These are phyloP conservation scores for Neoitamus cyanurus DNA, from an alignment of 2,888 invertebrate genomes.

Conservation along the genomic window DNA sequence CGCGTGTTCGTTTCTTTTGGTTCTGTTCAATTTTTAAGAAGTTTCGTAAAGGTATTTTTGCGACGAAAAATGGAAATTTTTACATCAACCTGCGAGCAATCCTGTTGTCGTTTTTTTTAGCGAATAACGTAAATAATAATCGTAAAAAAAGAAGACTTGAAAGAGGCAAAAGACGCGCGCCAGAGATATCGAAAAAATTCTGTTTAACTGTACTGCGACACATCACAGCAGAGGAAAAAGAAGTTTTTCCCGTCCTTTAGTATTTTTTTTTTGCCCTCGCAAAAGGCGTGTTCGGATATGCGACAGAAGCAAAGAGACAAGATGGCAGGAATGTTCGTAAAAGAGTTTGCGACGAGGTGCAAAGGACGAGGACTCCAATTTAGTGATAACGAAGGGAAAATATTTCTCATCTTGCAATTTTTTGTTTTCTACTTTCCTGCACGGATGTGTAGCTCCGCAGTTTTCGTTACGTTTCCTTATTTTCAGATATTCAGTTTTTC, in stretches of 20 bases:
- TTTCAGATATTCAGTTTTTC: slow-evolving; percentile 18
- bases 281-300: not conserved
- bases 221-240: slow-evolving; percentile 37
- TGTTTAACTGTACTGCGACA: slow-evolving; percentile 35
- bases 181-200: not conserved
- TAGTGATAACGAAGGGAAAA: slow-evolving; percentile 20
- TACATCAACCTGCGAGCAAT: not conserved
- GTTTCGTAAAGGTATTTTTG: not conserved
- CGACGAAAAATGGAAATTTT: not conserved
- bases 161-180: not conserved
- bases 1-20: not conserved
- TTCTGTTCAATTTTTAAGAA: not conserved
- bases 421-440: slow-evolving; percentile 37
- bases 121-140: not conserved
- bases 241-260: not conserved
- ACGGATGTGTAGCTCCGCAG: slow-evolving; percentile 43
- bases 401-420: slow-evolving; percentile 48
- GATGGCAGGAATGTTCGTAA: not conserved
- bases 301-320: not conserved
- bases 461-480: slow-evolving; percentile 28
- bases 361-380: not conserved
- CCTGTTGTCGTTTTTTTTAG: not conserved
- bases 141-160: not conserved
- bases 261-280: not conserved
- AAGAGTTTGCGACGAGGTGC: not conserved